Conservation (phyloP, 2,888 invertebrate genomes). For the Leucozona laternaria region DNA sequence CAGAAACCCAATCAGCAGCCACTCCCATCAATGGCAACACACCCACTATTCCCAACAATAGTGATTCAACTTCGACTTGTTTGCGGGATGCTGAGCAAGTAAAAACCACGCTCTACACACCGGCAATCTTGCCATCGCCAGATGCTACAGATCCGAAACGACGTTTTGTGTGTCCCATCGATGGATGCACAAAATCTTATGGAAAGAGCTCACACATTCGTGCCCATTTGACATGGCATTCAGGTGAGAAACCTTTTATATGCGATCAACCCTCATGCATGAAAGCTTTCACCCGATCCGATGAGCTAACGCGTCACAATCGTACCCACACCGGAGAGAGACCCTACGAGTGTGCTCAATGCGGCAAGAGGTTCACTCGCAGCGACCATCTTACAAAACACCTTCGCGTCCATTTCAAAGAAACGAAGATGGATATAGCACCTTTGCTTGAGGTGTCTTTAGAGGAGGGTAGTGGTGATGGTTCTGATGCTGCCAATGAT, state of each 20-base stretch:
- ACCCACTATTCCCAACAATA: constrained; percentile 41
- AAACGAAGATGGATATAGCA: constrained; percentile 46
- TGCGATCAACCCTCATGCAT: constrained; percentile 80
- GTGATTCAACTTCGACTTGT: constrained; percentile 10
- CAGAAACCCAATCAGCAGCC: constrained; percentile 43
- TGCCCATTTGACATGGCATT: constrained; percentile 82
- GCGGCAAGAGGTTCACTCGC: constrained; percentile 81
- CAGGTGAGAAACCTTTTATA: constrained; percentile 81
- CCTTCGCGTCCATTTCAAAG: constrained; percentile 74
- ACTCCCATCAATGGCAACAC: constrained; percentile 63
- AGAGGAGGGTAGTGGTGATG: not conserved
- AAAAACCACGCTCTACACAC: not conserved
- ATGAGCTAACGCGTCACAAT: constrained; percentile 81
- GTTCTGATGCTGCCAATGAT: not conserved
- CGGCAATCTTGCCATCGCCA: not conserved
- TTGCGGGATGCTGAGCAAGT: not conserved
- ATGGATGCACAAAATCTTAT: constrained; percentile 81
- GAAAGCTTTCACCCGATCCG: constrained; percentile 82
- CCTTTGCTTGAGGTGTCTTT: constrained; percentile 57
- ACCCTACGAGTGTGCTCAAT: constrained; percentile 81
- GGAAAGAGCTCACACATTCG: constrained; percentile 82
- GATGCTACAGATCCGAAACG: constrained; percentile 78
- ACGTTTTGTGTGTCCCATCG: constrained; percentile 80
- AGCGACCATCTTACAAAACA: constrained; percentile 82
- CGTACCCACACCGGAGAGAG: constrained; percentile 82